phyloP scores from a whole-genome alignment of 2,113 vertebrate species.

The Ophthalmolycus amberensis region DNA sequence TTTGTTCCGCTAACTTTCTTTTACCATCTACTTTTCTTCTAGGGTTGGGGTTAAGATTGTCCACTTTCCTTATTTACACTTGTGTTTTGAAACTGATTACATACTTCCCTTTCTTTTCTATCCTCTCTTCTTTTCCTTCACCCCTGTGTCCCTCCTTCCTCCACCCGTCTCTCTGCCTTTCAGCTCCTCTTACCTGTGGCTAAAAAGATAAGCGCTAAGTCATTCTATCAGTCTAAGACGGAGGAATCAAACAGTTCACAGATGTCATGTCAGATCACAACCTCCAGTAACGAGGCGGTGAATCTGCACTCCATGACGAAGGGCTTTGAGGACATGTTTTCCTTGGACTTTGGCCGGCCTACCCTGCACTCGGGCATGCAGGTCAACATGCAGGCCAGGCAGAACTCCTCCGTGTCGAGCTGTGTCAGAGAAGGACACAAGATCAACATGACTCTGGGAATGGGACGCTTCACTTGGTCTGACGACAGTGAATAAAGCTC shows the following conservation, averaged over 20 bases:
- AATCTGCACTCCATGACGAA: slow-evolving; percentile 92
- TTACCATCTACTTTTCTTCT: slow-evolving; percentile 20
- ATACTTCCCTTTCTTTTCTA: slow-evolving; percentile 41
- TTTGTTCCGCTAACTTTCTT: slow-evolving; percentile 11
- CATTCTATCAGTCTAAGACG: slow-evolving; percentile 94
- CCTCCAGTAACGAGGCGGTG: slow-evolving; percentile 91
- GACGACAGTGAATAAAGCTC: slow-evolving; percentile 84
- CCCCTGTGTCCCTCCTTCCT: slow-evolving; percentile 10
- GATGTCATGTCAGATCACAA: slow-evolving; percentile 93
- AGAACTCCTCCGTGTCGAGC: slow-evolving; percentile 93
- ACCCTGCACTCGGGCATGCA: slow-evolving; percentile 91
- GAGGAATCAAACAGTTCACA: slow-evolving; percentile 94
- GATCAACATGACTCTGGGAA: slow-evolving; percentile 90
- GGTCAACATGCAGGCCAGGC: slow-evolving; percentile 94
- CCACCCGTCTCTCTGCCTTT: slow-evolving; percentile 74
- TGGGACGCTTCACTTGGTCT: slow-evolving; percentile 88
- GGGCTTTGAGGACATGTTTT: slow-evolving; percentile 92
- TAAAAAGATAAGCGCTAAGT: slow-evolving; percentile 92
- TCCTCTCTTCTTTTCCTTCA: slow-evolving; percentile 8
- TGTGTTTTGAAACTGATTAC: slow-evolving; percentile 49
- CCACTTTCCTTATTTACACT: slow-evolving; percentile 31
- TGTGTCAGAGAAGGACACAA: slow-evolving; percentile 92
- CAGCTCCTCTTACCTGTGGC: slow-evolving; percentile 92
- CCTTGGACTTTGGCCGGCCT: slow-evolving; percentile 89
- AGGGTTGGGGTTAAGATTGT: slow-evolving; percentile 11